Evolutionary conservation across 2,113 vertebrate species (phyloP), one percentile per base, ranked within the genome.

Genomic region (Toxotes jaculatrix): DNA sequence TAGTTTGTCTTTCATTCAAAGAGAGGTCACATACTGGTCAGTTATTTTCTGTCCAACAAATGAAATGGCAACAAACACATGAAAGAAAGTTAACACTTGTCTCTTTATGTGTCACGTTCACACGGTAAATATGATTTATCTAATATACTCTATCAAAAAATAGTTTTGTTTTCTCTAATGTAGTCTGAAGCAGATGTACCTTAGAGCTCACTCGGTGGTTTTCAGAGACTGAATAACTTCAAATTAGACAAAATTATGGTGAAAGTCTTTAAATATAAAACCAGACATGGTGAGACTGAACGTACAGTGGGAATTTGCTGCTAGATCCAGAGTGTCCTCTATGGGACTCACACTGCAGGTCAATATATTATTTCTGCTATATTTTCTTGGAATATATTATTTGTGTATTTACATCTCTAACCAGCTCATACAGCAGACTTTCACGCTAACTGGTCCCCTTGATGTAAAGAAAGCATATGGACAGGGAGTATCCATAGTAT

Each of bases 331-430:
- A 38, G 38, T 57, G 38, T 67, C 67, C 32, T 66, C 49, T 75
- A 64, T 45, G 38, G 23, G 64, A 66, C 12, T 68, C 49, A 61
- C 49, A 38, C 64, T 80, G 67, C 57, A 42, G 71, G 40, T 69
- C 55, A 53, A 86, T 90, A 88, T 82, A 84, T 86, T 82, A 88
- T 70, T 84, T 89, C 38, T 68, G 4, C 47, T 77, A 64, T 82
- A 67, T 79, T 59, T 74, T 80, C 5, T 70, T 51, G n/a, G 45
- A 57, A 87, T 91, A 91, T 85, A 87, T 90, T 89, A 87, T 84
- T 82, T 66, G 49, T 82, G 27, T 91, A 92, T 92, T 53, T 86
- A 91, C 68, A 88, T 68, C 34, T 84, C 73, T 86, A 67, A 65
- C 61, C 76, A 77, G 78, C 74, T 85, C 19, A 21, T 66, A 61